A percentile compares a stretch with the other conserved stretches of the same genome.
phyloP scores from a whole-genome alignment of 2,888 invertebrate species.

The Synergus gifuensis region DNA sequence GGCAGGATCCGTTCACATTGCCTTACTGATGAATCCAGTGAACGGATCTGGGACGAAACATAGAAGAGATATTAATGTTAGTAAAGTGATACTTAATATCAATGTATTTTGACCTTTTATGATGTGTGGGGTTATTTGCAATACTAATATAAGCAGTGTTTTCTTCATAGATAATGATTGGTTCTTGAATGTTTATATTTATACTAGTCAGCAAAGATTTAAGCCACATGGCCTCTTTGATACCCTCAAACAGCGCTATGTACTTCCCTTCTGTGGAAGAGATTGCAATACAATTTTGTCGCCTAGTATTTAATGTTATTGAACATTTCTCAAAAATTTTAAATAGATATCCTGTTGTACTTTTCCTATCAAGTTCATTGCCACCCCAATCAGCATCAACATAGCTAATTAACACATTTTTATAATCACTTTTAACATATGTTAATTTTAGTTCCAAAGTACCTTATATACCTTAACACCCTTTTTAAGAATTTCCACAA shows the following conservation, averaged over 20 bases:
- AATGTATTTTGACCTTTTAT: conserved; percentile 65
- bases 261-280: conserved; percentile 52
- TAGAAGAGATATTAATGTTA: conserved; percentile 22
- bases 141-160: conserved; percentile 67
- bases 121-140: conserved; percentile 64
- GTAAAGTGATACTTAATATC: conserved; percentile 65
- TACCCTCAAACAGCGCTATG: conserved; percentile 63
- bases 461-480: too few relatives aligned
- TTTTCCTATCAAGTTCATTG: conserved; percentile 37
- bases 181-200: conserved; percentile 53
- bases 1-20: too few relatives aligned
- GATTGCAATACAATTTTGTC: conserved; percentile 58
- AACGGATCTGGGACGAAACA: too few relatives aligned
- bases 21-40: too few relatives aligned
- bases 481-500: too few relatives aligned
- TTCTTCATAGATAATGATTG: conserved; percentile 64
- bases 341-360: conserved; percentile 43
- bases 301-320: conserved; percentile 43
- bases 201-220: conserved; percentile 62
- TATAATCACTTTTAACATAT: conserved; percentile 21
- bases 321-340: conserved; percentile 13
- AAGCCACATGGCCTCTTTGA: conserved; percentile 67
- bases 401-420: conserved; percentile 3
- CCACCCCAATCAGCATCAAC: conserved; percentile 34
- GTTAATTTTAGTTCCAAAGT: too few relatives aligned